Evolutionary conservation across 2,113 vertebrate species (phyloP), one percentile per base, ranked within the genome.

Genomic region (Zosterops pallidus): DNA sequence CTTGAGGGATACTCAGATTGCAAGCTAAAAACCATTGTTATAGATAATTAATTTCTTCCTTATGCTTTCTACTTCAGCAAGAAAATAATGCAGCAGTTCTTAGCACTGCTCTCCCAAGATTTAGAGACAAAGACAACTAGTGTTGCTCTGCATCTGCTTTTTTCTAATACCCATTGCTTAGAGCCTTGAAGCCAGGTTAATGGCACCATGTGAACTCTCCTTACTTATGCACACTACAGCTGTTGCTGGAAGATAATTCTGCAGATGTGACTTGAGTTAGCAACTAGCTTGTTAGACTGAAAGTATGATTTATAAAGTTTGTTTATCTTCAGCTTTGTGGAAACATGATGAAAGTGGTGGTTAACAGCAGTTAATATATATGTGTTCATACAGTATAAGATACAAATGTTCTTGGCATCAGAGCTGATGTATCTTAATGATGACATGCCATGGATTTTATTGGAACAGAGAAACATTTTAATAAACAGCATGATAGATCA

Each of bases 41-140:
- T 0, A 78, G 68, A 16, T 82, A 87, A 93, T 91, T 92, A 94
- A 89, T 94, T 89, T 86, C 49, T 94, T 96, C 72, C 56, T 67
- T 91, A 84, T 57, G 80, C 69, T 92, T 94, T 69, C 70, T 85
- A 49, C 33, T 78, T 94, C 41, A 75, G 14, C 56, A 75, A 75
- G 70, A 89, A 92, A 86, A 79, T 52, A 41, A 42, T 21, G 24
- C 24, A 17, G 37, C 28, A 56, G 10, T 91, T 89, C 22, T 79
- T 50, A 84, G 69, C 46, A 29, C 57, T 64, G 39, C 56, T 84
- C 8, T 78, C n/a, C 25, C 29, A 47, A 44, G 56, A 62, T 91
- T 70, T 65, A 72, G 35, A 92, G 57, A 50, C 35, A 65, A 72
- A 94, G 20, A 28, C 4, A 5, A 11, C 9, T 57, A 37, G 26